A percentile compares a stretch with the other conserved stretches of the same genome.
Evolutionary conservation across 2,888 invertebrate species (phyloP).

Genomic region (Cephalotes varians): DNA sequence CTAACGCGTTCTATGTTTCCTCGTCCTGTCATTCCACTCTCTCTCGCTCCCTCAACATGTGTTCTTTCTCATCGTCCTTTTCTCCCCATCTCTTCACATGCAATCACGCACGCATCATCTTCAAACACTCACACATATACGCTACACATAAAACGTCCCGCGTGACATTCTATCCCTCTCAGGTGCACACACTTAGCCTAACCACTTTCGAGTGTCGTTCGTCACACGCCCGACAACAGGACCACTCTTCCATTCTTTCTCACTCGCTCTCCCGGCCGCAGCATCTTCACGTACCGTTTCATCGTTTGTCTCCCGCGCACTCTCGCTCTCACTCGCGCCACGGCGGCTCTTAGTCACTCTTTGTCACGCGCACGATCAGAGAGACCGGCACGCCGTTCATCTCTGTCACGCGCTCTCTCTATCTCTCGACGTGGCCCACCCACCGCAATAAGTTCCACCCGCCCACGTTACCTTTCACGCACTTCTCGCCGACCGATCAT

Average conservation of each 20-base stretch:
- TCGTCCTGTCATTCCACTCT: neutral
- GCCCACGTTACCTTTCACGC: slow-evolving; percentile 80
- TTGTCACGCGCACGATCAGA: slow-evolving; percentile 19
- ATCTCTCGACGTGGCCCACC: slow-evolving; percentile 74
- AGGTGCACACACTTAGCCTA: neutral
- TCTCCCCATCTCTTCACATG: neutral
- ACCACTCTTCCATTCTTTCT: slow-evolving; percentile 2
- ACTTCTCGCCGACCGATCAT: slow-evolving; percentile 77
- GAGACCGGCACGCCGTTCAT: slow-evolving; percentile 57
- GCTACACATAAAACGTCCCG: neutral
- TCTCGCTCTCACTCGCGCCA: slow-evolving; percentile 37
- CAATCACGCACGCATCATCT: slow-evolving; percentile 18
- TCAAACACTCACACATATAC: neutral
- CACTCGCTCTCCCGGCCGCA: neutral
- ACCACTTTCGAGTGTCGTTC: slow-evolving; percentile 29
- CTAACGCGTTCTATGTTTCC: neutral
- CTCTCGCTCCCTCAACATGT: slow-evolving; percentile 10
- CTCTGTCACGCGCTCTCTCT: slow-evolving; percentile 66
- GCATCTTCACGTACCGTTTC: slow-evolving; percentile 16
- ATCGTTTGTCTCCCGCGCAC: neutral
- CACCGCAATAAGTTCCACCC: slow-evolving; percentile 80
- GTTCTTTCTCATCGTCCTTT: slow-evolving; percentile 33
- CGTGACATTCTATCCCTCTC: slow-evolving; percentile 24
- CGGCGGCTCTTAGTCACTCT: slow-evolving; percentile 24
- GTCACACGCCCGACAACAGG: slow-evolving; percentile 39